A percentile compares a stretch with the other conserved stretches of the same genome.
phyloP scores from a whole-genome alignment of 2,888 invertebrate species.

The Tholera decimalis region DNA sequence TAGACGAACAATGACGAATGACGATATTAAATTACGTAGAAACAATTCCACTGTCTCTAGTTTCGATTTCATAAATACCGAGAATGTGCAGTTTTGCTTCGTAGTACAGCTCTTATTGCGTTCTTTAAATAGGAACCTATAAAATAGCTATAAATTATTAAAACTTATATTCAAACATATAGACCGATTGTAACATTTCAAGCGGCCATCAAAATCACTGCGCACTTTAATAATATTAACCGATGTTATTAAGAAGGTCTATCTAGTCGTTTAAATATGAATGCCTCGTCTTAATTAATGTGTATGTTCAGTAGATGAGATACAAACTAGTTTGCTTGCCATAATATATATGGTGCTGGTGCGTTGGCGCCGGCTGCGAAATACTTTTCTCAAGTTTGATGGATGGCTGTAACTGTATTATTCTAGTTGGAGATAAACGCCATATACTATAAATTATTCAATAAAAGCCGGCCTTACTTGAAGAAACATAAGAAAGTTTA shows the following conservation, averaged over 20 bases:
- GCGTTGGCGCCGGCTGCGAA: slow-evolving; percentile 11
- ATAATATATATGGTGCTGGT: slow-evolving; percentile 10
- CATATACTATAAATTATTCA: not conserved
- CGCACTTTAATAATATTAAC: slow-evolving; percentile 24
- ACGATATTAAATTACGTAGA: not conserved
- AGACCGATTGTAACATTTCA: slow-evolving; percentile 8
- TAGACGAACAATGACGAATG: not conserved
- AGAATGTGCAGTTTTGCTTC: not conserved
- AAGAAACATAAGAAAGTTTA: not conserved
- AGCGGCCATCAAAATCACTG: slow-evolving; percentile 19
- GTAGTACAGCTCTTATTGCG: not conserved
- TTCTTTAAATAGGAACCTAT: slow-evolving; percentile 7
- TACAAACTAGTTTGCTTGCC: slow-evolving; percentile 47
- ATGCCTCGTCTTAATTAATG: slow-evolving; percentile 47
- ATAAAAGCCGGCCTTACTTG: not conserved
- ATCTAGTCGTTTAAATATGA: slow-evolving; percentile 41
- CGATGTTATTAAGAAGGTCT: slow-evolving; percentile 18
- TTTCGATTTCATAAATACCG: too few species aligned
- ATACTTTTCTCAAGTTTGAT: slow-evolving; percentile 12
- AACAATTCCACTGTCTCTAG: not conserved
- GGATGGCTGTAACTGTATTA: slow-evolving; percentile 10
- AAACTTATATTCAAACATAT: slow-evolving; percentile 2
- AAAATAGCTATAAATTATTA: slow-evolving; percentile 13
- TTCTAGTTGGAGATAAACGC: not conserved
- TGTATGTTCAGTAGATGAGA: slow-evolving; percentile 37